phyloP scores from a whole-genome alignment of 2,888 invertebrate species.

The Caenorhabditis zanzibari region DNA sequence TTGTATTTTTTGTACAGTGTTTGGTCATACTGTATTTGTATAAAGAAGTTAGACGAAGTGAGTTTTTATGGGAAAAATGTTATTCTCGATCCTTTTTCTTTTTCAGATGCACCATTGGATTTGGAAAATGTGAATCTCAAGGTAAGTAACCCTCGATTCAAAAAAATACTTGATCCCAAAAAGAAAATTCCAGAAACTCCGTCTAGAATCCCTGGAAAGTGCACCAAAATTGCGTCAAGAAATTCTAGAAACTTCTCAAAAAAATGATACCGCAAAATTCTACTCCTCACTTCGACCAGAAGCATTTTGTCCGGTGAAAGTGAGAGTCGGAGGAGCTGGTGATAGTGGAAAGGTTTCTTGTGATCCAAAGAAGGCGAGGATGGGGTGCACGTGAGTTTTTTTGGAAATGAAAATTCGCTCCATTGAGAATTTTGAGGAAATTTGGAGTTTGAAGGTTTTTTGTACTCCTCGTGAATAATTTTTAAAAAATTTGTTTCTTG shows the following conservation, averaged over 20 bases:
- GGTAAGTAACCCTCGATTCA: too few relatives aligned
- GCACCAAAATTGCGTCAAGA: neutral
- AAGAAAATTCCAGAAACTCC: slow-evolving; percentile 34
- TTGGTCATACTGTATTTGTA: slow-evolving; percentile 31
- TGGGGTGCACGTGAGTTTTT: slow-evolving; percentile 52
- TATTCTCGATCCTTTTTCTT: too few relatives aligned
- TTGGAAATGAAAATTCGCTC: neutral
- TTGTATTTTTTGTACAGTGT: slow-evolving; percentile 40
- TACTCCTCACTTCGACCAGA: slow-evolving; percentile 13
- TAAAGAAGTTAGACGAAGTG: slow-evolving; percentile 21
- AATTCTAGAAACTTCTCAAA: slow-evolving; percentile 8
- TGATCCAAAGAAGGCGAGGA: slow-evolving; percentile 29
- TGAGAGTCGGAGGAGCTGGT: slow-evolving; percentile 52
- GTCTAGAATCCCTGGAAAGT: slow-evolving; percentile 12
- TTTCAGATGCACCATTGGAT: slow-evolving; percentile 8
- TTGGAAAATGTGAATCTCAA: slow-evolving; percentile 19
- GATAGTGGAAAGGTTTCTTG: slow-evolving; percentile 64
- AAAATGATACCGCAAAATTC: slow-evolving; percentile 27
- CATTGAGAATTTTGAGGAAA: neutral
- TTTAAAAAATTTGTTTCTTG: too few relatives aligned
- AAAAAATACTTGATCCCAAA: neutral
- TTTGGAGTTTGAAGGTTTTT: too few relatives aligned
- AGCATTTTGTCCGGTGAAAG: slow-evolving; percentile 48
- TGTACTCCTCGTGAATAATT: too few relatives aligned
- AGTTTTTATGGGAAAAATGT: neutral